phyloP scores from a whole-genome alignment of 1,140 invertebrate genomes.

The Lamellibrachia luymesi region DNA sequence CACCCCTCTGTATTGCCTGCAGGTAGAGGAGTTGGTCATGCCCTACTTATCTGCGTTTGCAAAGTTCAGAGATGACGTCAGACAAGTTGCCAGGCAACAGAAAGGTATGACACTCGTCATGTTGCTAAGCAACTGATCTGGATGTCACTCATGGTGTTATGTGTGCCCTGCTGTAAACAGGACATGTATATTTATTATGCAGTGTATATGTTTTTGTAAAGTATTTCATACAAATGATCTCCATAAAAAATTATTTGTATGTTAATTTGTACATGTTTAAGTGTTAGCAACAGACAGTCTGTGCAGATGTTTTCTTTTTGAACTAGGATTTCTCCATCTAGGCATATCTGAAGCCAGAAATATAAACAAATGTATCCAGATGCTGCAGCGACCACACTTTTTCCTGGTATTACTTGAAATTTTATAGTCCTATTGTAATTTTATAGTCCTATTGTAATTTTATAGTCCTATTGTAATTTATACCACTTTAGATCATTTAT shows the following conservation, averaged over 20 bases:
- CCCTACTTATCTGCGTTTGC: constrained; percentile 85
- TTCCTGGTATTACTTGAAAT: too few relatives aligned
- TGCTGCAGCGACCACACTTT: background rate
- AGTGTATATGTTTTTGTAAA: background rate
- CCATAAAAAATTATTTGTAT: too few relatives aligned
- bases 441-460: too few relatives aligned
- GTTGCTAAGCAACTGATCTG: background rate
- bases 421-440: too few relatives aligned
- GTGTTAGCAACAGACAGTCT: background rate
- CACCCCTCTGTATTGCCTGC: constrained; percentile 22
- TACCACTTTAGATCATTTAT: too few relatives aligned
- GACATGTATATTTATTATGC: background rate
- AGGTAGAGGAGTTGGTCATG: constrained; percentile 79
- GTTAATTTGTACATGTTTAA: background rate
- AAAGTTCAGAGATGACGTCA: constrained; percentile 80
- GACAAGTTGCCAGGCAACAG: constrained; percentile 71
- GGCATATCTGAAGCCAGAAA: background rate
- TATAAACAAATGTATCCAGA: background rate
- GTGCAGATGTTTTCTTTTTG: background rate
- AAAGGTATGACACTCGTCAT: constrained; percentile 57
- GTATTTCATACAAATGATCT: background rate
- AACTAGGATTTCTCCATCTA: background rate
- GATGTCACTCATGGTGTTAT: too few relatives aligned
- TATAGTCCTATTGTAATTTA: too few relatives aligned
- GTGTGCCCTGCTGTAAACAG: background rate